Evolutionary conservation across 2,888 invertebrate genomes (phyloP).

Genomic region (Panzeria rudis): DNA sequence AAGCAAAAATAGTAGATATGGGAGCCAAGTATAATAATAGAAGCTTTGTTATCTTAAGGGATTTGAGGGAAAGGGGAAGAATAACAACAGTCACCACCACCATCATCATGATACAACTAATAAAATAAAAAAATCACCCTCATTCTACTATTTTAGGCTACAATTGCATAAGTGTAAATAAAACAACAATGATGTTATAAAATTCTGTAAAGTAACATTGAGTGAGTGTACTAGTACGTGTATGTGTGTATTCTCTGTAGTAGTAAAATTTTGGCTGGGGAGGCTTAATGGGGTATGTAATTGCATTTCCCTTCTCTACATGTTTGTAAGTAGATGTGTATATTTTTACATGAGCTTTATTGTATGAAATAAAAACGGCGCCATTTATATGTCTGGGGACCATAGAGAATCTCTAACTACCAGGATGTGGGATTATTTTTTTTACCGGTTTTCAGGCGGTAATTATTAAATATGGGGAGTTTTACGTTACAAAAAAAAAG

Average conservation of each 20-base stretch:
- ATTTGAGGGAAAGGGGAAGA: neutral
- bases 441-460: conserved; percentile 65
- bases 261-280: conserved; percentile 25
- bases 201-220: conserved; percentile 16
- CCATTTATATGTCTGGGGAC: conserved; percentile 68
- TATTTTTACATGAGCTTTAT: conserved; percentile 7
- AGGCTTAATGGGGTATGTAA: conserved; percentile 71
- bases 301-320: conserved; percentile 65
- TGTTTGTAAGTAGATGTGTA: neutral
- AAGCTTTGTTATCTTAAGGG: conserved; percentile 60
- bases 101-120: conserved; percentile 1
- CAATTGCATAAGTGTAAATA: conserved; percentile 67
- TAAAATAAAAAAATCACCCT: neutral
- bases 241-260: neutral
- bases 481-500: conserved; percentile 31
- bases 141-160: neutral
- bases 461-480: conserved; percentile 70
- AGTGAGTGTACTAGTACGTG: neutral
- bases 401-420: conserved; percentile 15
- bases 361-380: conserved; percentile 54
- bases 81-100: conserved; percentile 56
- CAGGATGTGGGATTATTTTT: conserved; percentile 41
- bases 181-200: conserved; percentile 49
- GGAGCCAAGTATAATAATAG: conserved; percentile 21
- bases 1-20: neutral